These are phyloP conservation scores for Diadegma fenestrale DNA, from an alignment of 2,888 invertebrate genomes.

Conservation along the genomic window DNA sequence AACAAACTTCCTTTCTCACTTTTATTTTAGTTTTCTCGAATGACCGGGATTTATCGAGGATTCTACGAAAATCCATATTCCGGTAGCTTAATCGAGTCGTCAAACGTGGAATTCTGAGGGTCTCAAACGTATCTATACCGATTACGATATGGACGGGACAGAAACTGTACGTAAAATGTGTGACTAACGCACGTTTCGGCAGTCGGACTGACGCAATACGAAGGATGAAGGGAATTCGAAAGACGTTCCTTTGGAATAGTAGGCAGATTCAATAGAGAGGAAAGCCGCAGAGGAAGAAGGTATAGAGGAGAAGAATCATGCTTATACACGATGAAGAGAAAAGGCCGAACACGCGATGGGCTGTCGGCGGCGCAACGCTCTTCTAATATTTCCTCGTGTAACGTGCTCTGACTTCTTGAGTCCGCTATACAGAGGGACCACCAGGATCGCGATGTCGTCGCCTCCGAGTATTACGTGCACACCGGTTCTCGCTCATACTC, in stretches of 20 bases:
- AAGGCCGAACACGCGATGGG: constrained; percentile 59
- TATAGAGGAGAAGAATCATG: constrained; percentile 13
- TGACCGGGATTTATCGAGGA: neutral
- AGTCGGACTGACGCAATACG: constrained; percentile 25
- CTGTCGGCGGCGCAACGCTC: constrained; percentile 64
- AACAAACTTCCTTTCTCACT: neutral
- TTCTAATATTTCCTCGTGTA: constrained; percentile 76
- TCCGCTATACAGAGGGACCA: constrained; percentile 71
- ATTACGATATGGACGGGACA: constrained; percentile 12
- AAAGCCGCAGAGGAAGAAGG: neutral
- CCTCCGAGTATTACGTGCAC: constrained; percentile 70
- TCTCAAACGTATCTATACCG: constrained; percentile 22
- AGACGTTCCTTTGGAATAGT: constrained; percentile 27
- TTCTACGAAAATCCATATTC: neutral
- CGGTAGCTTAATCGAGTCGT: constrained; percentile 25
- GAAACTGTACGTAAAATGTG: constrained; percentile 31
- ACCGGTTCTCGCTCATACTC: constrained; percentile 74
- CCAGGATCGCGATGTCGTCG: constrained; percentile 73
- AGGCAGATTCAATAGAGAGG: constrained; percentile 10
- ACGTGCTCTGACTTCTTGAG: constrained; percentile 76
- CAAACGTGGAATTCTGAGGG: constrained; percentile 27
- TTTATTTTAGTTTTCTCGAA: constrained; percentile 9
- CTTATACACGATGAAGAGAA: constrained; percentile 46
- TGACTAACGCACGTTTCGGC: constrained; percentile 44
- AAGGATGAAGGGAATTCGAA: constrained; percentile 45